phyloP scores from a whole-genome alignment of 2,797 vertebrate genomes.

The Acipenser transmontanus region DNA sequence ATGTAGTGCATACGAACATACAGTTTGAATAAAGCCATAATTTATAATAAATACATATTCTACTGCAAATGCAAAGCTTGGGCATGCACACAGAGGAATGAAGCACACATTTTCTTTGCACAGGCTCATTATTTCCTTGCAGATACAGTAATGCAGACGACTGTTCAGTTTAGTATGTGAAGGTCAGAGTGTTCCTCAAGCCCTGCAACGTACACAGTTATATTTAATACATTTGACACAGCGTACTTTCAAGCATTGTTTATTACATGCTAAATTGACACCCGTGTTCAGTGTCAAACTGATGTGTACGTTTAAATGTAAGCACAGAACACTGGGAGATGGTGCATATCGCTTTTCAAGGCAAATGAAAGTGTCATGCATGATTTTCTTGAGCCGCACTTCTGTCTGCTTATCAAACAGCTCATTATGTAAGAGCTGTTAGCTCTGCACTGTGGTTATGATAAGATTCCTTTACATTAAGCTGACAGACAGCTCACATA shows the following conservation, averaged over 20 bases:
- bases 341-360: constrained; percentile 25
- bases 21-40: too few relatives aligned
- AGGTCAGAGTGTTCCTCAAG: constrained; percentile 12
- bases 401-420: constrained; percentile 39
- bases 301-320: constrained; percentile 33
- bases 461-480: too few relatives aligned
- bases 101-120: too few relatives aligned
- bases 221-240: constrained; percentile 19
- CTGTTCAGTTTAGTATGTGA: too few relatives aligned
- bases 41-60: too few relatives aligned
- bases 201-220: constrained; percentile 12
- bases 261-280: constrained; percentile 50
- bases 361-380: constrained; percentile 35
- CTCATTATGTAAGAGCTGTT: constrained; percentile 2
- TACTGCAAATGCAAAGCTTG: too few relatives aligned
- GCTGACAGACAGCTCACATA: too few relatives aligned
- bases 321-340: constrained; percentile 35
- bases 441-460: too few relatives aligned
- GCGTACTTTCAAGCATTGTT: constrained; percentile 40
- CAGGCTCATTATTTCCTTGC: too few relatives aligned
- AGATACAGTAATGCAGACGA: too few relatives aligned
- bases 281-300: constrained; percentile 42
- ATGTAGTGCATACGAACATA: too few relatives aligned
- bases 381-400: constrained; percentile 41
- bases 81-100: too few relatives aligned